A percentile compares a stretch with the other conserved stretches of the same genome.
Evolutionary conservation across 2,797 vertebrate genomes (phyloP).

Genomic region (Esox masquinongy): DNA sequence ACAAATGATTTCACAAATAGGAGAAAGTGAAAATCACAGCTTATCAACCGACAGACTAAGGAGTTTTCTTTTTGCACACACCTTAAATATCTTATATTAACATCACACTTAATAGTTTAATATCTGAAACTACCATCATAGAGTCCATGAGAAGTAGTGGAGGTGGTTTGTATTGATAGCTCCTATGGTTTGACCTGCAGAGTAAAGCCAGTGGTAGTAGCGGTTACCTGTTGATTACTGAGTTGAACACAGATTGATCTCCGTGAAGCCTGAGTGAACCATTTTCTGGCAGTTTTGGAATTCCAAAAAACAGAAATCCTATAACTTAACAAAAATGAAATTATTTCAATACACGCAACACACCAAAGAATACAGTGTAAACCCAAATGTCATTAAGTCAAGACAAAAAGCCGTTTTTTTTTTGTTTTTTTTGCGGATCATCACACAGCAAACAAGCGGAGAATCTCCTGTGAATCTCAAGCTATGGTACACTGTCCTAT

Average conservation of each 20-base stretch:
- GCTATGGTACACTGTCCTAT: background rate
- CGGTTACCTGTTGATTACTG: constrained; percentile 27
- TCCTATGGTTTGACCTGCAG: constrained; percentile 59
- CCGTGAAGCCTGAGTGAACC: constrained; percentile 61
- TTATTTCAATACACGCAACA: background rate
- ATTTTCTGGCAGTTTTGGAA: constrained; percentile 66
- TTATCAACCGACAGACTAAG: constrained; percentile 1
- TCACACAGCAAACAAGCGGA: constrained; percentile 62
- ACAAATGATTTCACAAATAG: constrained; percentile 2
- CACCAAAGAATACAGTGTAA: background rate
- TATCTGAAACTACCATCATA: constrained; percentile 3
- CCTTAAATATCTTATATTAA: background rate
- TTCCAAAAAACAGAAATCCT: constrained; percentile 42
- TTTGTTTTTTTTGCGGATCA: constrained; percentile 43
- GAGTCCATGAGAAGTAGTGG: constrained; percentile 5
- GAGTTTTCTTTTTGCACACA: background rate
- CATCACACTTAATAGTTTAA: background rate
- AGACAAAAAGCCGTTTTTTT: background rate
- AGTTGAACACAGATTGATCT: background rate
- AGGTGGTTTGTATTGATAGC: constrained; percentile 52
- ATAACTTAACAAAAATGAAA: background rate
- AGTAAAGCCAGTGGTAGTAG: constrained; percentile 64
- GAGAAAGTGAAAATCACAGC: constrained; percentile 13
- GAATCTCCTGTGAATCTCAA: constrained; percentile 42
- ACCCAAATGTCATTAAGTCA: background rate